phyloP scores from a whole-genome alignment of 1,140 invertebrate species.

The Oryctes rhinoceros region DNA sequence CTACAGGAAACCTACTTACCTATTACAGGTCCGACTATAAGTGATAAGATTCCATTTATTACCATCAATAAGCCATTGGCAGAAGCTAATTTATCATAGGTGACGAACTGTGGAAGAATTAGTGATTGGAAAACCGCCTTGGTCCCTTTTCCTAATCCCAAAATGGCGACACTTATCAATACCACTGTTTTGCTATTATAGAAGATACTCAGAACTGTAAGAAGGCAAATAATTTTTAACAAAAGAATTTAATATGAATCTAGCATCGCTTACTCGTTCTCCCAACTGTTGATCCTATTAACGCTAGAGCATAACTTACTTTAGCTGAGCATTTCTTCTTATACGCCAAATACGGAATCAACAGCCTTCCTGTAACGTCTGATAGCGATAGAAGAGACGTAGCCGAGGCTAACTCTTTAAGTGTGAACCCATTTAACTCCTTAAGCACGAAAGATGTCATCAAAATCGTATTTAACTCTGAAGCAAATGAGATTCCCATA shows the following conservation, averaged over 20 bases:
- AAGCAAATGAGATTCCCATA: conserved; percentile 61
- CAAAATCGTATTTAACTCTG: conserved; percentile 60
- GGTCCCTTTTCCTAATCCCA: conserved; percentile 58
- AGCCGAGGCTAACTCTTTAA: conserved; percentile 55
- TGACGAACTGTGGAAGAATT: conserved; percentile 61
- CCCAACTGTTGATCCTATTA: conserved; percentile 57
- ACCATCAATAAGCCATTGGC: conserved; percentile 64
- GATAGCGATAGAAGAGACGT: conserved; percentile 58
- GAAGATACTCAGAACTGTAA: conserved; percentile 48
- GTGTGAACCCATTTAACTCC: conserved; percentile 55
- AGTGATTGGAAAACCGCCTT: conserved; percentile 60
- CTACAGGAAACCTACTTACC: conserved; percentile 53
- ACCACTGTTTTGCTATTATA: conserved; percentile 43
- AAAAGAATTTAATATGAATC: conserved; percentile 22
- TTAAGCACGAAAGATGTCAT: conserved; percentile 60
- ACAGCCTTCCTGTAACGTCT: conserved; percentile 59
- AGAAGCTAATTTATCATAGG: conserved; percentile 63
- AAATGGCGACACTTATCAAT: conserved; percentile 45
- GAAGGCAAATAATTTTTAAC: conserved; percentile 40
- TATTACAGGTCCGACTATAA: conserved; percentile 61
- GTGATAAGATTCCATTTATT: conserved; percentile 61
- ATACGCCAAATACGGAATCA: conserved; percentile 57
- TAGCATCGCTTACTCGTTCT: conserved; percentile 56
- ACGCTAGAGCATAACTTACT: conserved; percentile 58
- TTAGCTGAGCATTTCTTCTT: conserved; percentile 54